phyloP scores from a whole-genome alignment of 2,113 vertebrate species.

The Pseudolaguvia tuberculata region DNA sequence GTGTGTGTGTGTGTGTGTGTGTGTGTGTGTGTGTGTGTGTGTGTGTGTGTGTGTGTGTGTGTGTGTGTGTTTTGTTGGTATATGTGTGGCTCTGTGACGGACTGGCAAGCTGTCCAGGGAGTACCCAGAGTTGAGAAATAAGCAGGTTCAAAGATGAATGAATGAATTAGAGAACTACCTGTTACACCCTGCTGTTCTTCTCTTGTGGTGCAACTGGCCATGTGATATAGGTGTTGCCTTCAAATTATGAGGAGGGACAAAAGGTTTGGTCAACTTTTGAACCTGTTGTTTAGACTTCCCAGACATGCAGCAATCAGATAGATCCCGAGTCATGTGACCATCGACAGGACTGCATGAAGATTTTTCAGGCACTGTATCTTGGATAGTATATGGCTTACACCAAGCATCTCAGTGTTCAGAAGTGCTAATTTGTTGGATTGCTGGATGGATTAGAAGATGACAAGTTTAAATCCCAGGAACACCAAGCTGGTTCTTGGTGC shows the following conservation, averaged over 20 bases:
- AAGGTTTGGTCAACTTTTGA: neutral
- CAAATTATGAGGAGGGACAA: neutral
- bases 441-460: no score
- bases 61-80: no score
- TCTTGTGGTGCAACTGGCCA: neutral
- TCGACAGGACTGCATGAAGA: neutral
- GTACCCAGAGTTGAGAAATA: no score
- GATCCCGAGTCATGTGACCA: conserved; percentile 4
- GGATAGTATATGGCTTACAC: neutral
- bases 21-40: no score
- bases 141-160: no score
- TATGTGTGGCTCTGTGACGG: no score
- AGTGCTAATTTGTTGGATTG: no score
- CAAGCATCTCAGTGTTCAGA: neutral
- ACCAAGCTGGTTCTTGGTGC: no score
- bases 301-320: neutral
- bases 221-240: neutral
- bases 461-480: no score
- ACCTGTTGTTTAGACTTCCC: neutral
- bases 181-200: neutral
- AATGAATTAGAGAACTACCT: neutral
- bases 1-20: no score
- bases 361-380: neutral
- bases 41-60: no score
- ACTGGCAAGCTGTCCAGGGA: no score